Evolutionary conservation across 1,140 invertebrate genomes (phyloP).

Genomic region (Cylas formicarius): DNA sequence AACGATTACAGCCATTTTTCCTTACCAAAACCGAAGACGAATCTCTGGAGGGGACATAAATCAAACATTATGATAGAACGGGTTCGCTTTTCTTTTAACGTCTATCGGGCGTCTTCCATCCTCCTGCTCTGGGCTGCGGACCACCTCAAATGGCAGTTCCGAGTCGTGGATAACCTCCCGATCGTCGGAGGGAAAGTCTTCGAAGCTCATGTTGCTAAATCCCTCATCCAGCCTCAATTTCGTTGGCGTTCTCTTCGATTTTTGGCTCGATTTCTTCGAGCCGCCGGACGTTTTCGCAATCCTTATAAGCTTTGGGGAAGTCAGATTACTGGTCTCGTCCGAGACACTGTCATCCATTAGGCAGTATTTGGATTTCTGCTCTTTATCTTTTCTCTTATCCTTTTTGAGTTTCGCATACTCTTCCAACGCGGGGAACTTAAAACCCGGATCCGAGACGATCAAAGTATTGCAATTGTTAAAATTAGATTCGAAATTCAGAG

Average conservation of each 20-base stretch:
- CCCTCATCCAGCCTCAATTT: conserved; percentile 47
- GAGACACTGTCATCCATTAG: conserved; percentile 42
- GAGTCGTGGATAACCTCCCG: conserved; percentile 37
- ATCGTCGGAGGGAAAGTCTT: conserved; percentile 67
- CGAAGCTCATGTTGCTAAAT: conserved; percentile 74
- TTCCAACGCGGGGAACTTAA: neutral
- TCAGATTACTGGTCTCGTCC: conserved; percentile 25
- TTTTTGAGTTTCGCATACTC: conserved; percentile 39
- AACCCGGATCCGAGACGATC: neutral
- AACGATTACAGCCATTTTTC: no score
- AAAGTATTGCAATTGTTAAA: conserved; percentile 13
- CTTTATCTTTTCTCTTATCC: conserved; percentile 43
- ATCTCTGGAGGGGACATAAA: conserved; percentile 47
- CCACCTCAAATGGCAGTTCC: conserved; percentile 57
- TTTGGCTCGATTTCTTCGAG: conserved; percentile 23
- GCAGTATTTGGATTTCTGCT: conserved; percentile 48
- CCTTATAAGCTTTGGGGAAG: conserved; percentile 25
- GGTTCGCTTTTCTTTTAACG: conserved; percentile 58
- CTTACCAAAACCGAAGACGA: no score
- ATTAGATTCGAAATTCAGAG: conserved; percentile 20
- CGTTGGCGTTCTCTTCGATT: conserved; percentile 31
- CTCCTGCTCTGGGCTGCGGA: conserved; percentile 49
- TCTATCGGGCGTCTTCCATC: conserved; percentile 59
- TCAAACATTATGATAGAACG: no score
- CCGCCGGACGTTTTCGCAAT: conserved; percentile 23